Evolutionary conservation across 2,113 vertebrate species (phyloP).

Genomic region (Dipodomys spectabilis): DNA sequence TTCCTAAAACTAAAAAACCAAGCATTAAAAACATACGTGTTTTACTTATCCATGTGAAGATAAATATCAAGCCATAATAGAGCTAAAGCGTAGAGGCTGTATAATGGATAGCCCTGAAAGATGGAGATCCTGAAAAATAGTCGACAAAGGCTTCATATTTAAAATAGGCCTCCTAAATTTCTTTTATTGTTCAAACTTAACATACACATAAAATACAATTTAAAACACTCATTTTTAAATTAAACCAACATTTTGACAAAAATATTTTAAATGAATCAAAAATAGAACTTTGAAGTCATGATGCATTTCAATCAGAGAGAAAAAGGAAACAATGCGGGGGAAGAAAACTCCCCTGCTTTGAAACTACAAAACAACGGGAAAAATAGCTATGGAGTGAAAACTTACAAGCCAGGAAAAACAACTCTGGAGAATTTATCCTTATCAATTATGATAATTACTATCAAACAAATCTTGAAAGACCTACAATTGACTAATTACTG

Average conservation of each 20-base stretch:
- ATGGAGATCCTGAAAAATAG: background rate
- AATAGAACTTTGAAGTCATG: background rate
- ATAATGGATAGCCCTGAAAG: background rate
- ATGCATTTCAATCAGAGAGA: constrained; percentile 26
- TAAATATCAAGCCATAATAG: background rate
- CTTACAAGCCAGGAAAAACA: constrained; percentile 17
- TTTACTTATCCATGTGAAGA: no score
- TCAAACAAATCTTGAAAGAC: constrained; percentile 16
- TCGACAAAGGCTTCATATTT: background rate
- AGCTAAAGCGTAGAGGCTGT: background rate
- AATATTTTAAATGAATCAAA: background rate
- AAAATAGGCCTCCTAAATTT: background rate
- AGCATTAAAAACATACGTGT: background rate
- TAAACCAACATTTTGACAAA: background rate
- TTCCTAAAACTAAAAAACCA: background rate
- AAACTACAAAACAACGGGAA: constrained; percentile 7
- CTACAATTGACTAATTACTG: background rate
- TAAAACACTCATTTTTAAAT: background rate
- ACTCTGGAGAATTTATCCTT: background rate
- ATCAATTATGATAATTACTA: constrained; percentile 26
- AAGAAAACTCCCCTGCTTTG: background rate
- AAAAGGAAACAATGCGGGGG: background rate
- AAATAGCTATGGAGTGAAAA: constrained; percentile 24
- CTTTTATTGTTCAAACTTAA: background rate
- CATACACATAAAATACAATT: background rate